Base-by-base conservation (phyloP, 2,888 invertebrate genomes). In the Eugnorisma glareosa region DNA sequence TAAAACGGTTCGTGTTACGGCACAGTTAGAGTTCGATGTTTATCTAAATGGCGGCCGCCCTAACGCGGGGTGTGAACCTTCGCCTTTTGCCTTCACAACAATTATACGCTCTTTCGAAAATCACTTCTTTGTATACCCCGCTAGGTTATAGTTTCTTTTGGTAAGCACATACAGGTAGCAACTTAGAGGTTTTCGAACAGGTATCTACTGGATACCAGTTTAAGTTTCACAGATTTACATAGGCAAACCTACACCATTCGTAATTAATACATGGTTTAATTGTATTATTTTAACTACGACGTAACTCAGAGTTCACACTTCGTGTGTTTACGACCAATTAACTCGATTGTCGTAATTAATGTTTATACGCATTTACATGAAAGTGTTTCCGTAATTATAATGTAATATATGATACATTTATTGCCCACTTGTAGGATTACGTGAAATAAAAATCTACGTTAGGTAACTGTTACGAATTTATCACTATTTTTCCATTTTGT, bases 1-100 rank as follows among this genome's bases (percentile, higher is more conserved):
- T 93, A 93, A 93, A 94, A 91, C 91, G 91, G 89, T 95, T 94
- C 96, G 95, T 96, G 96, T 93, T 92, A 90, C 88, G 89, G 90
- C 88, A 91, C 93, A 93, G 93, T 96, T 95, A 93, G 93, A 93
- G 92, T 92, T 87, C 88, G 96, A 96, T 96, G 91, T 89, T 92
- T 94, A 96, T 96, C 96, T 95, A 93, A 95, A 94, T 93, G 93
- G 92, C 89, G 91, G 89, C 89, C 90, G 90, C 91, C 91, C 91
- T 88, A 89, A 86, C 91, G 88, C 91, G 93, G 93, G 86, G 93
- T 94, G 95, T 93, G 93, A 95, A 94, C 94, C 93, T 94, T 94
- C 88, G 92, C 92, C 92, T 92, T 93, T 93, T 90, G 90, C 91
- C 91, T 89, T 91, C 90, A 89, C 89, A 88, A 91, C 91, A 91